Conservation (phyloP, 2,113 vertebrate species). For the Myodes glareolus region DNA sequence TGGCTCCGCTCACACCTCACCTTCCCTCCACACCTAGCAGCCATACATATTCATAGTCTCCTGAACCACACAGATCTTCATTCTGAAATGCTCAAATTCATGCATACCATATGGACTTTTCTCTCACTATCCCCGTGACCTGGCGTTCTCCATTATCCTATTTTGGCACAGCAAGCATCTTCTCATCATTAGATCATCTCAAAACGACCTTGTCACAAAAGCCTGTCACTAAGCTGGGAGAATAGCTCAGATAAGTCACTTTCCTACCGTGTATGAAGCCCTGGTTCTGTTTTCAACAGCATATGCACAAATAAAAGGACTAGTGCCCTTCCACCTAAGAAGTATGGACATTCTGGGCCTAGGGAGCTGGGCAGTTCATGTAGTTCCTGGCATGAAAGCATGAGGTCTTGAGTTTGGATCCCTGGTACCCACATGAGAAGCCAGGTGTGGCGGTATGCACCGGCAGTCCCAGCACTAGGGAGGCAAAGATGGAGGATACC, state of each 20-base stretch:
- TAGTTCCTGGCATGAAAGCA: not conserved
- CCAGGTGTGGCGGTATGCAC: not conserved
- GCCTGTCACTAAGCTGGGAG: not conserved
- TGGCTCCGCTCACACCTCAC: not conserved
- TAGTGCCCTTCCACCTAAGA: not conserved
- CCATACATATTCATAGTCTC: not conserved
- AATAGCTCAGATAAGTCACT: not conserved
- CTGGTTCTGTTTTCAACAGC: not conserved
- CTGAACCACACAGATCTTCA: not conserved
- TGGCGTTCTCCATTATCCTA: not conserved
- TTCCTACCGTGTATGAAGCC: not conserved
- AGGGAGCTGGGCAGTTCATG: not conserved
- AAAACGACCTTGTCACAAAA: not conserved
- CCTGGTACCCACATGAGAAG: not conserved
- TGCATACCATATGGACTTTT: not conserved
- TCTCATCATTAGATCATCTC: not conserved
- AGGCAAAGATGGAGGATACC: not conserved
- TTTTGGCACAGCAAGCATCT: not conserved
- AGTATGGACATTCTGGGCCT: not conserved
- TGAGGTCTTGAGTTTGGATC: not conserved
- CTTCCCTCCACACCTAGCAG: not conserved
- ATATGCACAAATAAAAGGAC: not conserved
- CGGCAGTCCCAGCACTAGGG: not conserved
- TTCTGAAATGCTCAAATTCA: not conserved
- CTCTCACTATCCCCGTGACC: not conserved